A percentile compares a stretch with the other conserved stretches of the same genome.
These are phyloP conservation scores for Cyprinodon variegatus DNA, from an alignment of 2,113 vertebrate species.

Conservation along the genomic window DNA sequence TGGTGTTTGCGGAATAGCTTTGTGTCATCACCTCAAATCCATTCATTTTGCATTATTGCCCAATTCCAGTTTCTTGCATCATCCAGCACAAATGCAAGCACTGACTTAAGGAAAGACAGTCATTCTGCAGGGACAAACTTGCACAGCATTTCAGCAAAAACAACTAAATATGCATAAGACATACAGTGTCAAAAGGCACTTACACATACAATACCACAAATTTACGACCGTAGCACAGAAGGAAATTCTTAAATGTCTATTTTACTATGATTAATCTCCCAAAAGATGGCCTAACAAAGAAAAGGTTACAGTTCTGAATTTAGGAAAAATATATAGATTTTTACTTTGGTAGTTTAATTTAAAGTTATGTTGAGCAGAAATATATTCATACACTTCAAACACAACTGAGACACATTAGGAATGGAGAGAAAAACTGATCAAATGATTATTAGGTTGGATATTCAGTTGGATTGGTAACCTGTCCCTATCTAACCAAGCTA, in stretches of 20 bases:
- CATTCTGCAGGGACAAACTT: background rate
- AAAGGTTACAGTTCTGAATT: background rate
- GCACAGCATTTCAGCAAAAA: background rate
- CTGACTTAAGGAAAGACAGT: background rate
- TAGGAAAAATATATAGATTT: background rate
- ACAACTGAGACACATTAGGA: background rate
- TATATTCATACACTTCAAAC: background rate
- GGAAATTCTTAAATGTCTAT: background rate
- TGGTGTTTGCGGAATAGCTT: constrained; percentile 22
- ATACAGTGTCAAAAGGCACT: background rate
- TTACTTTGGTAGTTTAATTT: background rate
- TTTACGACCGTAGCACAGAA: background rate
- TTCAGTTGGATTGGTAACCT: background rate
- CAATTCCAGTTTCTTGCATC: constrained; percentile 28
- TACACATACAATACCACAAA: background rate
- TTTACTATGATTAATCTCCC: background rate
- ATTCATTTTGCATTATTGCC: constrained; percentile 29
- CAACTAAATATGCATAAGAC: background rate
- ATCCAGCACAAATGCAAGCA: constrained; percentile 4
- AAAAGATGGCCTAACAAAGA: background rate
- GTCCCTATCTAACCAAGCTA: background rate
- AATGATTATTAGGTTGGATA: background rate
- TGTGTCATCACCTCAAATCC: constrained; percentile 26
- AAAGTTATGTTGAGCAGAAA: background rate
- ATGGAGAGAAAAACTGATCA: background rate